A percentile compares a stretch with the other conserved stretches of the same genome.
These are phyloP conservation scores for Syngnathus rostellatus DNA, from an alignment of 2,797 vertebrate species.

Conservation along the genomic window DNA sequence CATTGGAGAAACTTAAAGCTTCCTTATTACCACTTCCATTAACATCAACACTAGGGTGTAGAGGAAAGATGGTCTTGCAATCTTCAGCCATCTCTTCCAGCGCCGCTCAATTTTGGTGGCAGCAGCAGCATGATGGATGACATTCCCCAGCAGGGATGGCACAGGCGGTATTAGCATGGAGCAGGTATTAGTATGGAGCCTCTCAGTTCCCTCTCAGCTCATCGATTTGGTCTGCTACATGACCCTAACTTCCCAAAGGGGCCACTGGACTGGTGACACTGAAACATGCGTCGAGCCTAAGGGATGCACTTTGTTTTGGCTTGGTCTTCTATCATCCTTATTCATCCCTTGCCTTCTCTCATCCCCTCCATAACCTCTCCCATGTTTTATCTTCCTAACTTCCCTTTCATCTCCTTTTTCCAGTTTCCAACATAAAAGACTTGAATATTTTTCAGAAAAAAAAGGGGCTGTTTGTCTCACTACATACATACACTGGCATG, in stretches of 20 bases:
- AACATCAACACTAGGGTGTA: slow-evolving; percentile 52
- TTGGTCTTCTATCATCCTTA: slow-evolving; percentile 48
- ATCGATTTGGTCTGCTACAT: slow-evolving; percentile 55
- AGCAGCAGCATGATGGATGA: slow-evolving; percentile 59
- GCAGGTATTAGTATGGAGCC: slow-evolving; percentile 54
- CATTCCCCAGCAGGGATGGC: slow-evolving; percentile 53
- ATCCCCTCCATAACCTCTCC: slow-evolving; percentile 5
- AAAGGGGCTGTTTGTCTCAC: not conserved
- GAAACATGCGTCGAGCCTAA: slow-evolving; percentile 36
- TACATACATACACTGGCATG: not conserved
- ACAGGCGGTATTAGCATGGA: slow-evolving; percentile 37
- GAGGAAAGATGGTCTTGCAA: slow-evolving; percentile 23
- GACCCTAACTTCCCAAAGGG: slow-evolving; percentile 54
- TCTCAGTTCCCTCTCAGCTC: slow-evolving; percentile 34
- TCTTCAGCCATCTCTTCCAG: slow-evolving; percentile 26
- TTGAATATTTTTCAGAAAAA: slow-evolving; percentile 18
- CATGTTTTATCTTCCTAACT: slow-evolving; percentile 1
- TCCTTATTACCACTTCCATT: slow-evolving; percentile 55
- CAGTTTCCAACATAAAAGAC: slow-evolving; percentile 6
- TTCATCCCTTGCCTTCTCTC: slow-evolving; percentile 33
- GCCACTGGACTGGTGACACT: slow-evolving; percentile 30
- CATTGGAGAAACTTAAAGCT: slow-evolving; percentile 32
- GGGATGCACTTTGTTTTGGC: slow-evolving; percentile 42
- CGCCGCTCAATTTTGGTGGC: slow-evolving; percentile 33
- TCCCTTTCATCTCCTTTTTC: not conserved